phyloP scores from a whole-genome alignment of 1,140 invertebrate species.

The Phymorhynchus buccinoides region DNA sequence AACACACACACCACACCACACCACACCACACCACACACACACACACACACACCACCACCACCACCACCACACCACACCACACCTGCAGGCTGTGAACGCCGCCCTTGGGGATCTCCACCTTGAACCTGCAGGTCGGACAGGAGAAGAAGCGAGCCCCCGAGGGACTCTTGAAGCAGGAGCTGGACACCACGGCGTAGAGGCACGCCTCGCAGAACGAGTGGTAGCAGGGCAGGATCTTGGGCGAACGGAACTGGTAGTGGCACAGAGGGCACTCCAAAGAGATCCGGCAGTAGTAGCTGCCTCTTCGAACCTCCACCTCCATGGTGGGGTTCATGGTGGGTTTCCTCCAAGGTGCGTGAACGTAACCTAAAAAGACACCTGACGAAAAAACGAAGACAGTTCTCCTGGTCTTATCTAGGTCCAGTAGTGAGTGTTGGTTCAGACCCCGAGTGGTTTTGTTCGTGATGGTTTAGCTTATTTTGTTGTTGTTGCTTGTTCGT shows the following conservation, averaged over 20 bases:
- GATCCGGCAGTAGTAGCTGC: background rate
- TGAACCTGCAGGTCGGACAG: background rate
- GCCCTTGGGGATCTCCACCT: background rate
- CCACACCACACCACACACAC: no score
- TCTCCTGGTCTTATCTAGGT: no score
- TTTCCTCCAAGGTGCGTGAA: no score
- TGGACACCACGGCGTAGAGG: background rate
- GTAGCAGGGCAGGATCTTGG: constrained; percentile 27
- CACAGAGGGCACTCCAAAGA: background rate
- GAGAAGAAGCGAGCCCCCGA: background rate
- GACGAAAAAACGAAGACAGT: no score
- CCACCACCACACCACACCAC: no score
- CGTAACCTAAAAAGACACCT: no score
- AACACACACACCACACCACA: no score
- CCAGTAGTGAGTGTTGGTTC: no score
- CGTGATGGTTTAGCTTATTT: no score
- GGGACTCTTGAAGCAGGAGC: background rate
- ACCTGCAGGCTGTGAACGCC: constrained; percentile 9
- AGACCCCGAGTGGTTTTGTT: no score
- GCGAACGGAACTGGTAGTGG: constrained; percentile 19
- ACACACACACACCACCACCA: no score
- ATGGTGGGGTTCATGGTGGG: background rate
- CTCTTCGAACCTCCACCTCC: background rate
- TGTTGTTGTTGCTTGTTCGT: no score
- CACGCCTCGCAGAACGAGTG: constrained; percentile 20